A percentile compares a stretch with the other conserved stretches of the same genome.
These are phyloP conservation scores for Geotrypetes seraphini DNA, from an alignment of 2,797 vertebrate species.

Conservation along the genomic window DNA sequence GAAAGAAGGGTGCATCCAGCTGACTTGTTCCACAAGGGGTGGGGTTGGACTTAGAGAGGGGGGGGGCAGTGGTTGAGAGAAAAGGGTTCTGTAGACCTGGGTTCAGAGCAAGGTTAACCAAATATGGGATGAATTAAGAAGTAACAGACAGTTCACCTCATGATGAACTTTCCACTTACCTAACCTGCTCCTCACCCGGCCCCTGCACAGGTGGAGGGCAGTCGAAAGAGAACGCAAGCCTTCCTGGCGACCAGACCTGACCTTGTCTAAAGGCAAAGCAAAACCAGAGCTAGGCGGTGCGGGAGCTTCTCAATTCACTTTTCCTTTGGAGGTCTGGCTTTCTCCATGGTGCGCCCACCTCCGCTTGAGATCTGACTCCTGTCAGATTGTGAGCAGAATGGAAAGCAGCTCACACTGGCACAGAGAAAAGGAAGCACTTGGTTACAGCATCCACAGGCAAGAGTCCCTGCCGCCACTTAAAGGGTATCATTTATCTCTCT, in stretches of 20 bases:
- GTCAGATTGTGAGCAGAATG: background rate
- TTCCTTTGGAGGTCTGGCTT: background rate
- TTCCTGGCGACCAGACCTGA: no score
- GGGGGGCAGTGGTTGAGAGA: constrained; percentile 57
- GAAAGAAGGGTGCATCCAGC: constrained; percentile 31
- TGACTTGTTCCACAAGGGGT: constrained; percentile 50
- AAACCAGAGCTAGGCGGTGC: no score
- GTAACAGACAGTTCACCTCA: constrained; percentile 69
- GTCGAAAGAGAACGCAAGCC: background rate
- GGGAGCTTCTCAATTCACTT: no score
- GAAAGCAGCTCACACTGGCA: no score
- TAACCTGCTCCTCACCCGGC: constrained; percentile 60
- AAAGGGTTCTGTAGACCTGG: constrained; percentile 71
- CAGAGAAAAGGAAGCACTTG: no score
- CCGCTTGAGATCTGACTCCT: background rate
- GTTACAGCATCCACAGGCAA: no score
- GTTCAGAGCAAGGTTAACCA: constrained; percentile 97
- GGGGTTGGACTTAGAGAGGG: no score
- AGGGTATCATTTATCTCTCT: no score
- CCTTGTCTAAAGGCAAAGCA: no score
- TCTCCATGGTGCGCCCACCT: constrained; percentile 4
- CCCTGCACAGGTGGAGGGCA: constrained; percentile 65
- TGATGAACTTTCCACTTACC: constrained; percentile 71
- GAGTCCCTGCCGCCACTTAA: no score
- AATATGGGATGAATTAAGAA: constrained; percentile 88